Evolutionary conservation across 2,113 vertebrate species (phyloP), one percentile per base, ranked within the genome.

Genomic region (Sander lucioperca): DNA sequence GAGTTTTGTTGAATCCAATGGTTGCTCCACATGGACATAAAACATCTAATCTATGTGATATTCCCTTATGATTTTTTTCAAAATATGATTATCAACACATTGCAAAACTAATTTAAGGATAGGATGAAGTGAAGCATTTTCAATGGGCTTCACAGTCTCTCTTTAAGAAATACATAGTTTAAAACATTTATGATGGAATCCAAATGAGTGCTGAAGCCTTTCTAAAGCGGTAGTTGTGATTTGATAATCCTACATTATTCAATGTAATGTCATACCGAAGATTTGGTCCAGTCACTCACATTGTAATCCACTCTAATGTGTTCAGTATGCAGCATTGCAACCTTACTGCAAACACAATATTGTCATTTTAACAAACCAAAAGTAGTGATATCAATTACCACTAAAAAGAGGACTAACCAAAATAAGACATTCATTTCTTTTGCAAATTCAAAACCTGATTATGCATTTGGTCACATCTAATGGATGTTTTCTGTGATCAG

Each of bases 401-500:
- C 23, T n/a, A 61, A 13, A 51, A 68, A 45, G 6, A 47, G 18
- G 6, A 30, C 11, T 0, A 13, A 43, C 15, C 8, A 13, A 45
- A n/a, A 58, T 19, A 39, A 39, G 5, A 16, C 19, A 9, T 62
- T 21, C 3, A 19, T 11, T 74, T 4, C 2, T 68, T 50, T 50
- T 51, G 18, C 9, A 48, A 68, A 62, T 43, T 56, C 3, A 64
- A 71, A 25, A 45, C 30, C 43, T 64, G 25, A 43, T 30, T 62
- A 47, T 48, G 3, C 16, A 51, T 56, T 68, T 54, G 14, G 11
- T n/a, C 8, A 61, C 50, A 50, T 30, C 47, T 39, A 58, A 23
- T 1, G 0, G 25, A 14, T 76, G 8, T 51, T 86, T 86, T 86
- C 53, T 79, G 71, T 61, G 86, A 73, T 64, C 48, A 99, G 98